These are phyloP conservation scores for Pan paniscus DNA, from an alignment of 2,113 vertebrate species.

Conservation along the genomic window DNA sequence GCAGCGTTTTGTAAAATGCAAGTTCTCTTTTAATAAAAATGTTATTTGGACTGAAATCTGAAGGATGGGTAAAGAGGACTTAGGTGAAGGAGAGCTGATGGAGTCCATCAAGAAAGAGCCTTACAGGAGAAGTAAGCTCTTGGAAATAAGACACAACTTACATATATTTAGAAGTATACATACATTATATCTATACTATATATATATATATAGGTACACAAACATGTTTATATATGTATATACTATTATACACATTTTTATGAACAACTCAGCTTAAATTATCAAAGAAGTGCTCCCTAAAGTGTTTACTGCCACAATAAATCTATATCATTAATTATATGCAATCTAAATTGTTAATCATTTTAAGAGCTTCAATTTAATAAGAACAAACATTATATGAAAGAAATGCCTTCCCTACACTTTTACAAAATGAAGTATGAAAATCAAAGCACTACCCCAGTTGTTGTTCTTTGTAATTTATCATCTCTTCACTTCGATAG, in stretches of 20 bases:
- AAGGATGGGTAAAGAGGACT: neutral
- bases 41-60: neutral
- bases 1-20: neutral
- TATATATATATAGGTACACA: neutral
- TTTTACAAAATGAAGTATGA: neutral
- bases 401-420: neutral
- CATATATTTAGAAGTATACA: neutral
- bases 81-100: neutral
- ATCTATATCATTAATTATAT: constrained; percentile 7
- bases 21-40: neutral
- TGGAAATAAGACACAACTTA: neutral
- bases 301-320: neutral
- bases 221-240: neutral
- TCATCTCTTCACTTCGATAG: neutral
- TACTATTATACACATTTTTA: neutral
- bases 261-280: neutral
- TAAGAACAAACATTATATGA: neutral
- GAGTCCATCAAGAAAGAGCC: fast-evolving
- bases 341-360: neutral
- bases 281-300: neutral
- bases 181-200: too few relatives aligned
- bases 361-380: neutral
- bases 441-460: neutral
- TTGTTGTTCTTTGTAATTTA: neutral
- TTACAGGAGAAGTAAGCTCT: neutral